phyloP scores from a whole-genome alignment of 2,888 invertebrate genomes.

The Lissocephala sabroskyi region DNA sequence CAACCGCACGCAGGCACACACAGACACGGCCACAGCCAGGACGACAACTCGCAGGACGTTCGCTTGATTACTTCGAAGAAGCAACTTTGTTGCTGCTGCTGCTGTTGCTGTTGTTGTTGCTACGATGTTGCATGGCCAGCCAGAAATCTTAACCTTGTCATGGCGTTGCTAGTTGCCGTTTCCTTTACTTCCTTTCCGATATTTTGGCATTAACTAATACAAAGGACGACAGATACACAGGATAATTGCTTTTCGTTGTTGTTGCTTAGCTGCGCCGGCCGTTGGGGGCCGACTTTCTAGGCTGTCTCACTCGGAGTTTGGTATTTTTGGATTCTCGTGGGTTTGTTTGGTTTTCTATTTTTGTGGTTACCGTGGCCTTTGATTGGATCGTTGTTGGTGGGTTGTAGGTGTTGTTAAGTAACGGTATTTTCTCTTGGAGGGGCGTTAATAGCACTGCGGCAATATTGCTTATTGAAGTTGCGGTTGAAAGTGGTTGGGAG shows the following conservation, averaged over 20 bases:
- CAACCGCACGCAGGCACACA: not conserved
- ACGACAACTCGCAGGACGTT: too few species aligned
- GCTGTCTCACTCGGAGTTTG: constrained; percentile 32
- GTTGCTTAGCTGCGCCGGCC: constrained; percentile 22
- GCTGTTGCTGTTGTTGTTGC: constrained; percentile 32
- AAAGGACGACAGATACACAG: constrained; percentile 36
- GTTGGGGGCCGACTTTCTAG: constrained; percentile 1
- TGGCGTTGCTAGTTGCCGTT: constrained; percentile 16
- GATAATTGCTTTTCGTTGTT: constrained; percentile 59
- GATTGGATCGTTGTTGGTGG: constrained; percentile 6
- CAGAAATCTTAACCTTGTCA: constrained; percentile 48
- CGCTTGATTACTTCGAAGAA: too few species aligned
- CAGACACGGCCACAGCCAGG: too few species aligned
- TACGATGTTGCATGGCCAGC: constrained; percentile 37
- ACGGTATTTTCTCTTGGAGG: constrained; percentile 29
- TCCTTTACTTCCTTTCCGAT: constrained; percentile 50
- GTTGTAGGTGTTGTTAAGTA: constrained; percentile 35
- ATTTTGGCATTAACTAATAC: constrained; percentile 56
- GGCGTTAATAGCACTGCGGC: too few species aligned
- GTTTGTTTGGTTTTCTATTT: constrained; percentile 1
- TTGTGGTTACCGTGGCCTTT: not conserved
- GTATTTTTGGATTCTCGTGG: not conserved
- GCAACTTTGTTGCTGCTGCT: constrained; percentile 12
- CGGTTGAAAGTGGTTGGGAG: too few species aligned
- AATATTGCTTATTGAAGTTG: too few species aligned